Conservation (phyloP, 2,888 invertebrate genomes). For the Germaria angustata region DNA sequence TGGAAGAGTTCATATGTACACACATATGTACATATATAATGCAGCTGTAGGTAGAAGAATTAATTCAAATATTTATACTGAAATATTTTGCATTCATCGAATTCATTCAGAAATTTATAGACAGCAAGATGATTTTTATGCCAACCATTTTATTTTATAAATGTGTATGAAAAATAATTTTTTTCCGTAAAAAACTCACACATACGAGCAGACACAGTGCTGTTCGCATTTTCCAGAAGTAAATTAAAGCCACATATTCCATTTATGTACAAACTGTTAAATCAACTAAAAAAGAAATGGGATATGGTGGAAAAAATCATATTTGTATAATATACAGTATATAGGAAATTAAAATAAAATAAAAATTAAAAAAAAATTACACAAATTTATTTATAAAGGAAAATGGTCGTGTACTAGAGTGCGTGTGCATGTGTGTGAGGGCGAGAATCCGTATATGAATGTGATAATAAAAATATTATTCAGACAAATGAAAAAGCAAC, state of each 20-base stretch:
- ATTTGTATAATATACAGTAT: conserved; percentile 32
- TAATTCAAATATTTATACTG: conserved; percentile 17
- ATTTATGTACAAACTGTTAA: neutral
- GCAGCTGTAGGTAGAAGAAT: neutral
- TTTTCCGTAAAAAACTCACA: neutral
- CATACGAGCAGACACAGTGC: neutral
- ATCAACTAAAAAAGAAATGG: conserved; percentile 14
- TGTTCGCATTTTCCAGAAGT: conserved; percentile 8
- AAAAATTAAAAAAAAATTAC: conserved; percentile 23
- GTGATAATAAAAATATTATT: conserved; percentile 30
- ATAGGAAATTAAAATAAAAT: conserved; percentile 38
- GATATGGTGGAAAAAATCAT: conserved; percentile 44
- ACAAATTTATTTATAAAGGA: no score
- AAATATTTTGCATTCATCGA: conserved; percentile 33
- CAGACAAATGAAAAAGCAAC: conserved; percentile 38
- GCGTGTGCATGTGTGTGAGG: neutral
- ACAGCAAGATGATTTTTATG: conserved; percentile 23
- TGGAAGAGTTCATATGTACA: no score
- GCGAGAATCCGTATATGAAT: neutral
- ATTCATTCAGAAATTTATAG: conserved; percentile 24
- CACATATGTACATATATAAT: no score
- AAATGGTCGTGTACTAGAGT: neutral
- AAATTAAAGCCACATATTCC: conserved; percentile 45
- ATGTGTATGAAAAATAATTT: no score
- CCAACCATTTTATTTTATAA: neutral